phyloP scores from a whole-genome alignment of 2,888 invertebrate genomes.

The Spisula subtruncata region DNA sequence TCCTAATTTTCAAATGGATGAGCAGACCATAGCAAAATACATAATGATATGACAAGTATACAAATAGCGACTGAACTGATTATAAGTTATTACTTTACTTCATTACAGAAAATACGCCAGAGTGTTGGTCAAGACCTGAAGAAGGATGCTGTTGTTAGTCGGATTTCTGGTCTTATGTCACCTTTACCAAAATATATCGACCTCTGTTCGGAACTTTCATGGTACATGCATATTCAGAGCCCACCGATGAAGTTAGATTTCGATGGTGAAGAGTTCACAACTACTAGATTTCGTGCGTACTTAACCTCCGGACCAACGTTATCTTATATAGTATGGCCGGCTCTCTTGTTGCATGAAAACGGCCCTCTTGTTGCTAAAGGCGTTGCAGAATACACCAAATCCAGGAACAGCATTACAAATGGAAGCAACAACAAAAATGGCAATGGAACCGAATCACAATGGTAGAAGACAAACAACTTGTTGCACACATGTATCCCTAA shows the following conservation, averaged over 20 bases:
- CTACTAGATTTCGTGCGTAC: conserved; percentile 43
- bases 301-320: conserved; percentile 36
- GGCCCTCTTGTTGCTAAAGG: conserved; percentile 55
- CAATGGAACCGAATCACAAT: neutral
- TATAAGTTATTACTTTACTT: neutral
- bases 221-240: conserved; percentile 61
- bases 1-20: no score
- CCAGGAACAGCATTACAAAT: neutral
- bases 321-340: conserved; percentile 60
- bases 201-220: conserved; percentile 46
- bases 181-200: conserved; percentile 38
- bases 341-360: conserved; percentile 45
- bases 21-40: no score
- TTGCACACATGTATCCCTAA: no score
- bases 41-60: no score
- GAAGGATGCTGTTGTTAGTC: neutral
- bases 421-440: neutral
- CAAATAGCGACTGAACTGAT: no score
- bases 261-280: neutral
- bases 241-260: conserved; percentile 57
- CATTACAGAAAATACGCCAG: neutral
- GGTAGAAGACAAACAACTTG: no score
- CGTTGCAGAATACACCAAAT: conserved; percentile 54
- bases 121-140: neutral
- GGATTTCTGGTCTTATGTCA: neutral